Evolutionary conservation across 92 coral and sea anemone genomes (phyloP), one percentile per base, ranked within the genome.

Genomic region (Phenganax stokvisi): DNA sequence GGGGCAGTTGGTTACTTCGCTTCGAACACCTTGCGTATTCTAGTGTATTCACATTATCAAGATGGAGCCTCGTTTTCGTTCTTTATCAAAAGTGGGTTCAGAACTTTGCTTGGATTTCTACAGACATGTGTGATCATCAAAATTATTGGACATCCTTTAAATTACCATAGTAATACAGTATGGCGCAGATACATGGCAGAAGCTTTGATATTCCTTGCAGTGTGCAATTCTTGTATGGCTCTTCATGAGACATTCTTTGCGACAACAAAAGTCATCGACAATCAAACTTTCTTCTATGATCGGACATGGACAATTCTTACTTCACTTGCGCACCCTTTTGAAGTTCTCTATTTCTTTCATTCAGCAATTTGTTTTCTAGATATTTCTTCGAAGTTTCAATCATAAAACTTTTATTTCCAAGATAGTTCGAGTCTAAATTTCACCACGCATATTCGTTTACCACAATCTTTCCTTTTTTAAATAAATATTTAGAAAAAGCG

Each of bases 71-170:
- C 80, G 52, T 10, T 75, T 75, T 56, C 52, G 44, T 30, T 75
- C 64, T 55, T 75, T 9, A 54, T 75, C 56, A 77, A 77, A 44
- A 12, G 56, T 51, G 11, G 53, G 28, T 51, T 65, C 16, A 79
- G 69, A 60, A 16, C 65, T 51, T 47, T 63, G 7, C 83, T 60
- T 52, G 72, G 44, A 79, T 64, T 79, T 64, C 15, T 79, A 47
- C 83, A 79, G 83, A 79, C 83, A 25, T 79, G 63, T 20, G 83
- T 65, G 16, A 79, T 79, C 51, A 30, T 59, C 62, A 63, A 79
- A 56, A 52, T 52, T 15, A n/a, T 63, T 51, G 57, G 83, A 51
- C 62, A 79, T 51, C 65, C 74, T 10, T 8, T 79, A 64, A 15
- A 52, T 51, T 64, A 64, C 71, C 66, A 64, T 51, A 25, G 81